phyloP scores from a whole-genome alignment of 2,797 vertebrate genomes.

The Intellagama lesueurii region DNA sequence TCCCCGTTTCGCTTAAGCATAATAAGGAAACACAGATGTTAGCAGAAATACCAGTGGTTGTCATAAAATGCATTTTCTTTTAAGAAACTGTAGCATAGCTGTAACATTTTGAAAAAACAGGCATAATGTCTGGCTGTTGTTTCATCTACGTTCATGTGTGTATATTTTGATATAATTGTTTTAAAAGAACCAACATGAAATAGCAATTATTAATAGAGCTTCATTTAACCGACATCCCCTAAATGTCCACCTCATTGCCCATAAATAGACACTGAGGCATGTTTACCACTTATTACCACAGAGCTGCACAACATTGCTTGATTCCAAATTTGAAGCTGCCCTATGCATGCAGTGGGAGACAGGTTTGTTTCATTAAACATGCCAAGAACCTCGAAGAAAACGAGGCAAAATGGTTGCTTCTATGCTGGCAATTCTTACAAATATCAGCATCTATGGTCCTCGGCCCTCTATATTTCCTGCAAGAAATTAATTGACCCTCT shows the following conservation, averaged over 20 bases:
- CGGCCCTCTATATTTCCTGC: constrained; percentile 58
- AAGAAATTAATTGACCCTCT: constrained; percentile 59
- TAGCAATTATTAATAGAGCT: constrained; percentile 8
- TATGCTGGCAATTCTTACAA: constrained; percentile 52
- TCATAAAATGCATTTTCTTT: constrained; percentile 1
- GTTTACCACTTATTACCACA: constrained; percentile 53
- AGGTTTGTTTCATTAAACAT: constrained; percentile 69
- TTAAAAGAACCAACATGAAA: constrained; percentile 40
- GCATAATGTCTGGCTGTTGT: constrained; percentile 16
- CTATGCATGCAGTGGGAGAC: constrained; percentile 57
- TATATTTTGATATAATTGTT: constrained; percentile 36
- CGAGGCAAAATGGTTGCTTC: constrained; percentile 51
- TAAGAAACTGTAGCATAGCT: constrained; percentile 16
- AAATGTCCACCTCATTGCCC: not conserved
- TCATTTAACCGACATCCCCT: constrained; percentile 40
- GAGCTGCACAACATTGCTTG: constrained; percentile 59
- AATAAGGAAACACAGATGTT: constrained; percentile 45
- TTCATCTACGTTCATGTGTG: constrained; percentile 16
- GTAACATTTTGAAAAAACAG: not conserved
- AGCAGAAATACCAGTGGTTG: not conserved
- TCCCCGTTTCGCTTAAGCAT: constrained; percentile 1
- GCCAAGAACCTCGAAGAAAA: constrained; percentile 53
- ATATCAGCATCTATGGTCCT: constrained; percentile 46
- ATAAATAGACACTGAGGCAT: constrained; percentile 59
- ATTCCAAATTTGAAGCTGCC: constrained; percentile 51